A percentile compares a stretch with the other conserved stretches of the same genome.
Conservation (phyloP, 2,113 vertebrate species). For the Embiotoca jacksoni region DNA sequence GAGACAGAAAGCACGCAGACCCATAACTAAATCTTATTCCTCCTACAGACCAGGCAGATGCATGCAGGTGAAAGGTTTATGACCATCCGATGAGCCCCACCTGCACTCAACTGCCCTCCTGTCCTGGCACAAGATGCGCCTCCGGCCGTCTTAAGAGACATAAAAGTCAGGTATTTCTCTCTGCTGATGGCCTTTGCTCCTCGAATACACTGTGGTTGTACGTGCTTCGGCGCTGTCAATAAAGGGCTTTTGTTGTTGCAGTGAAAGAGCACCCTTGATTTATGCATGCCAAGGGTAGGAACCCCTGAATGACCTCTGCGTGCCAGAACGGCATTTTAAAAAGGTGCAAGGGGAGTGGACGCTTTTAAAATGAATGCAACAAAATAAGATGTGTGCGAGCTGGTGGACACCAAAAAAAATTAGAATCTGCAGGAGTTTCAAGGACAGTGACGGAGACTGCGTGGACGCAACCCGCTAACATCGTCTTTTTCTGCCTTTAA, state of each 20-base stretch:
- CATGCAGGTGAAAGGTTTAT: slow-evolving; percentile 59
- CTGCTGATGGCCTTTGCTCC: not conserved
- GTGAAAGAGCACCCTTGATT: slow-evolving; percentile 72
- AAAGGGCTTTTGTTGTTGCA: slow-evolving; percentile 67
- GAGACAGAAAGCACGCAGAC: slow-evolving; percentile 24
- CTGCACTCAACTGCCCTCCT: slow-evolving; percentile 8
- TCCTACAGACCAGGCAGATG: slow-evolving; percentile 9
- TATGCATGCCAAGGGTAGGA: slow-evolving; percentile 68
- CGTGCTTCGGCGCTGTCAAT: slow-evolving; percentile 51
- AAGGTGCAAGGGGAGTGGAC: slow-evolving; percentile 46
- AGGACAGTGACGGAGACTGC: slow-evolving; percentile 32
- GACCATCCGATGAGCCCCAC: slow-evolving; percentile 25
- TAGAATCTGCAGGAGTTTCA: slow-evolving; percentile 17
- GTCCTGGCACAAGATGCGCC: slow-evolving; percentile 1
- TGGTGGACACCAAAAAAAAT: not conserved
- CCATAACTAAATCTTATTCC: slow-evolving; percentile 34
- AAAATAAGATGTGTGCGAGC: slow-evolving; percentile 18
- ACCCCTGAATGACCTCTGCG: slow-evolving; percentile 69
- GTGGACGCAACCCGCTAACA: not conserved
- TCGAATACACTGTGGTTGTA: slow-evolving; percentile 34
- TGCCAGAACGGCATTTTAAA: slow-evolving; percentile 52
- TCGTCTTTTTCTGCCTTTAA: not conserved
- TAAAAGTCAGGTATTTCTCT: slow-evolving; percentile 10
- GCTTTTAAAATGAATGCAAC: slow-evolving; percentile 20
- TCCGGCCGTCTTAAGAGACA: not conserved